Evolutionary conservation across 2,888 invertebrate species (phyloP).

Genomic region (Leptopilina myrica): DNA sequence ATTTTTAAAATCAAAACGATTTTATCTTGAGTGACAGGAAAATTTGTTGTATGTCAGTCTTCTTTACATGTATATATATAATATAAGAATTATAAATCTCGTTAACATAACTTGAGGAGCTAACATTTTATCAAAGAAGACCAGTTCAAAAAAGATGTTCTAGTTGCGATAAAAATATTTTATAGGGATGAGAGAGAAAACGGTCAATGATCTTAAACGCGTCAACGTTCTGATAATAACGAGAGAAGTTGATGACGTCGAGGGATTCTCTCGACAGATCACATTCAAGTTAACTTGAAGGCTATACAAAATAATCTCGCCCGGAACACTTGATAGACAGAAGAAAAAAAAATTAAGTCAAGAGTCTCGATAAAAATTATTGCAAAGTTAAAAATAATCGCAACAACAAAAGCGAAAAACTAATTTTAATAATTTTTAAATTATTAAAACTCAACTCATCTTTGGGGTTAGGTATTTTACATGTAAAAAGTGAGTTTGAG

Average conservation of each 20-base stretch:
- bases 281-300: conserved; percentile 32
- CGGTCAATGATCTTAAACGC: conserved; percentile 26
- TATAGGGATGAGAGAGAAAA: background rate
- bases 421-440: background rate
- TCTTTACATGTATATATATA: background rate
- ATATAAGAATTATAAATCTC: background rate
- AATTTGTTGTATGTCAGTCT: background rate
- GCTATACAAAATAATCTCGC: background rate
- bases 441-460: too few species aligned
- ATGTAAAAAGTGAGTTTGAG: too few species aligned
- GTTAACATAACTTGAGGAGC: background rate
- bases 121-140: background rate
- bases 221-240: conserved; percentile 33
- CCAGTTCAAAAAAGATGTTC: conserved; percentile 9
- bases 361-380: background rate
- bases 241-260: conserved; percentile 30
- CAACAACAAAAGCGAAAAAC: too few species aligned
- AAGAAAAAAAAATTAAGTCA: background rate
- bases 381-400: background rate
- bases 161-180: background rate
- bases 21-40: too few species aligned
- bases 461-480: too few species aligned
- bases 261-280: conserved; percentile 22
- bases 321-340: background rate
- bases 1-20: too few species aligned